These are phyloP conservation scores for Hemibagrus guttatus DNA, from an alignment of 2,797 vertebrate genomes.

Conservation along the genomic window DNA sequence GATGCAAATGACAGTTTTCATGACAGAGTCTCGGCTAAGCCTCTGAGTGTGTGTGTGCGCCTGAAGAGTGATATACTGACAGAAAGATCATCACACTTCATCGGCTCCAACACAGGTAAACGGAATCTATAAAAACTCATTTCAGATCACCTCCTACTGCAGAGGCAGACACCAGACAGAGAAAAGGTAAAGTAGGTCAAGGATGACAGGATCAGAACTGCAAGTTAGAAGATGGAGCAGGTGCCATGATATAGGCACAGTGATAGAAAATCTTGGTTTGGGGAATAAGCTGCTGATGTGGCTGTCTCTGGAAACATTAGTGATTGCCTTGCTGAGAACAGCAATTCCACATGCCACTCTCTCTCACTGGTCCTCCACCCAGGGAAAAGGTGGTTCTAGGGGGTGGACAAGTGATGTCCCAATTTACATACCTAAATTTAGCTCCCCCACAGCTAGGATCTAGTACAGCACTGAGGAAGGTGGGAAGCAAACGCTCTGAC, in stretches of 20 bases:
- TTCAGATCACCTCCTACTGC: conserved; percentile 26
- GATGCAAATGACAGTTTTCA: neutral
- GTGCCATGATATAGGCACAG: neutral
- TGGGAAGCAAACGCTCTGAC: conserved; percentile 21
- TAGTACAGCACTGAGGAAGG: conserved; percentile 41
- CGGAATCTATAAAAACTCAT: conserved; percentile 32
- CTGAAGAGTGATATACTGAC: neutral
- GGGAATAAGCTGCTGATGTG: neutral
- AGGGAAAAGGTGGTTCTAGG: conserved; percentile 31
- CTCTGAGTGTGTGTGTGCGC: too few species aligned
- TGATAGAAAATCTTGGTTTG: conserved; percentile 42
- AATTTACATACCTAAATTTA: conserved; percentile 72
- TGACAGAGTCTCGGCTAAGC: neutral
- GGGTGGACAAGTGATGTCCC: conserved; percentile 62
- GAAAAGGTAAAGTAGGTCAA: conserved; percentile 41
- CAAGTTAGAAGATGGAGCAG: conserved; percentile 6
- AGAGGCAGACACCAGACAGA: conserved; percentile 19
- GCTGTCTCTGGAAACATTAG: conserved; percentile 3
- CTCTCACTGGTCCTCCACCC: neutral
- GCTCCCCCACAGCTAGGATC: conserved; percentile 45
- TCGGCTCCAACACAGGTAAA: conserved; percentile 9
- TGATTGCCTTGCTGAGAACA: conserved; percentile 27
- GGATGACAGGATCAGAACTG: conserved; percentile 40
- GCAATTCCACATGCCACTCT: neutral
- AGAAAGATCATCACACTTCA: conserved; percentile 26